Conservation (phyloP, 1,140 invertebrate species). For the Calliphora vicina region DNA sequence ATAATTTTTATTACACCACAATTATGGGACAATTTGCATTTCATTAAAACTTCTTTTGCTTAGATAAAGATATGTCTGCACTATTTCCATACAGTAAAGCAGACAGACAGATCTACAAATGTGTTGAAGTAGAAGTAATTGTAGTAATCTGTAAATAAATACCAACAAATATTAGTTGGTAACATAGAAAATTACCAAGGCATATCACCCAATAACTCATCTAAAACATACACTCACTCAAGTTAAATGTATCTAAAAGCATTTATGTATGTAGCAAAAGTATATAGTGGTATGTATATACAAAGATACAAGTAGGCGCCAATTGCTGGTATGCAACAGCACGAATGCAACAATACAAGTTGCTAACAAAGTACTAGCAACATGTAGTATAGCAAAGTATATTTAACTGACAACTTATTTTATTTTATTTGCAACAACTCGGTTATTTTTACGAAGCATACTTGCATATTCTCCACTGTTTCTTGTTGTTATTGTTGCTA, state of each 20-base stretch:
- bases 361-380: background rate
- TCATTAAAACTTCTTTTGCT: background rate
- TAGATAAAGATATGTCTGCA: background rate
- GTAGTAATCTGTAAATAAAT: background rate
- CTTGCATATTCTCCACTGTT: background rate
- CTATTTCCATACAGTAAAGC: background rate
- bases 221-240: background rate
- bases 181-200: slow-evolving; percentile 5
- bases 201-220: background rate
- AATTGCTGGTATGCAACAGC: background rate
- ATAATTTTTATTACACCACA: background rate
- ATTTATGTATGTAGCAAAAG: too few species aligned
- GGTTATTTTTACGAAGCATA: background rate
- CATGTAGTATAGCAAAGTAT: background rate
- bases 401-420: background rate
- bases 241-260: background rate
- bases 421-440: background rate
- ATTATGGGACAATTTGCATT: background rate
- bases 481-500: background rate
- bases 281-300: background rate
- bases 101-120: background rate
- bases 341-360: background rate
- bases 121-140: background rate
- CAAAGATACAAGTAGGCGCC: background rate
- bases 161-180: background rate